Conservation (phyloP, 2,888 invertebrate species). For the Dryomyza anilis region DNA sequence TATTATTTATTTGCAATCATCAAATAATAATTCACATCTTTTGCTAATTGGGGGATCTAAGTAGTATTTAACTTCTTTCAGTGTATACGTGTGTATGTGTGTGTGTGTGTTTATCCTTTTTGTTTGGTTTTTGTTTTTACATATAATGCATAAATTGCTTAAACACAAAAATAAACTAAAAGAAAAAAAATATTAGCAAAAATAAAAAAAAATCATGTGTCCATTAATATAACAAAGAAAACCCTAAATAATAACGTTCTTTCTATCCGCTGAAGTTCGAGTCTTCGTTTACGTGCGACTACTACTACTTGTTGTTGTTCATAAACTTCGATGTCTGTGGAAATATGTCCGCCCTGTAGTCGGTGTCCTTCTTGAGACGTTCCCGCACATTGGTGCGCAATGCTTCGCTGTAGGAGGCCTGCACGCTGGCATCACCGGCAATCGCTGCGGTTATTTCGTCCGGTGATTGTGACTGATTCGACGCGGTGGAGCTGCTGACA, state of each 20-base stretch:
- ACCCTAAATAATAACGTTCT: constrained; percentile 30
- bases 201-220: constrained; percentile 24
- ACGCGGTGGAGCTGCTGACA: constrained; percentile 42
- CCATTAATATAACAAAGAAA: constrained; percentile 20
- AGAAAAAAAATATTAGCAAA: constrained; percentile 23
- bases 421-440: constrained; percentile 52
- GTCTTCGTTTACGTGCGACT: constrained; percentile 11
- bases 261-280: constrained; percentile 17
- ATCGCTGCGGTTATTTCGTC: constrained; percentile 52
- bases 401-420: constrained; percentile 57
- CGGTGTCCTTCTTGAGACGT: constrained; percentile 56
- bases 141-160: not conserved
- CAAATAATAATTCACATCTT: constrained; percentile 11
- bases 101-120: constrained; percentile 8
- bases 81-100: constrained; percentile 11
- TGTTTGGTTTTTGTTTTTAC: constrained; percentile 7
- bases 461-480: constrained; percentile 41
- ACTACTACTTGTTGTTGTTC: constrained; percentile 53
- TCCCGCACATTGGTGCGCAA: constrained; percentile 53
- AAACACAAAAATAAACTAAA: constrained; percentile 23
- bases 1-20: constrained; percentile 18
- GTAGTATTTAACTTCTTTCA: not conserved
- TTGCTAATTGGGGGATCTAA: not conserved
- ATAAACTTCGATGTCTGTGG: constrained; percentile 60
- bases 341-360: constrained; percentile 57